Evolutionary conservation across 2,797 vertebrate species (phyloP), one percentile per base, ranked within the genome.

Genomic region (Cirrhinus mrigala): DNA sequence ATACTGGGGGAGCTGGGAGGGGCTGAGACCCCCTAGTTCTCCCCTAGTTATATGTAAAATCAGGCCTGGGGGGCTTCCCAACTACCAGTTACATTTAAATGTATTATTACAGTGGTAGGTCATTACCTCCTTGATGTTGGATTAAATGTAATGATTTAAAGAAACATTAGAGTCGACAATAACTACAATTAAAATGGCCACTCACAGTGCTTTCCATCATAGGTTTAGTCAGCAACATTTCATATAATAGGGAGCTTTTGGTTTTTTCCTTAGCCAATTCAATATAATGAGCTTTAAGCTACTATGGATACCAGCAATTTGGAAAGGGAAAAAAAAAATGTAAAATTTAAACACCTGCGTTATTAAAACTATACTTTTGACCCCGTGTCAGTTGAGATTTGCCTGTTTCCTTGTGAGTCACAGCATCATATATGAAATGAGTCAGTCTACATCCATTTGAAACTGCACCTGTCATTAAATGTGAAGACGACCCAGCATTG

Each of bases 61-160:
- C 20, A 29, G 40, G 22, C 29, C 6, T 66, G 58, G 40, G 46
- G 29, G 27, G 33, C 16, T 22, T 74, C 52, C 89, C 83, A 86
- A 60, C 82, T 54, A 74, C 48, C 74, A 56, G 58, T 62, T 50
- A 33, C 29, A 22, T 66, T 76, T 24, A 84, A 64, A 84, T 52
- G 18, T 33, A 44, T 68, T 71, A 58, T 27, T 48, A 74, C 70
- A 20, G 37, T 73, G 64, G 62, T 76, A 73, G 56, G 66, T 79
- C 24, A 62, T 70, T 79, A 37, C 46, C 62, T 37, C 33, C 10
- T 50, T 62, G 56, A 46, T 62, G 76, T 4, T 79, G 40, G 37
- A 79, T 79, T 62, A 62, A 79, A 79, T 62, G 56, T 62, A 62
- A 78, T 62, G 76, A 44, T 78, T 62, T 46, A 78, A 78, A 78